Evolutionary conservation across 2,797 vertebrate species (phyloP).

Genomic region (Sebastes nivosus): DNA sequence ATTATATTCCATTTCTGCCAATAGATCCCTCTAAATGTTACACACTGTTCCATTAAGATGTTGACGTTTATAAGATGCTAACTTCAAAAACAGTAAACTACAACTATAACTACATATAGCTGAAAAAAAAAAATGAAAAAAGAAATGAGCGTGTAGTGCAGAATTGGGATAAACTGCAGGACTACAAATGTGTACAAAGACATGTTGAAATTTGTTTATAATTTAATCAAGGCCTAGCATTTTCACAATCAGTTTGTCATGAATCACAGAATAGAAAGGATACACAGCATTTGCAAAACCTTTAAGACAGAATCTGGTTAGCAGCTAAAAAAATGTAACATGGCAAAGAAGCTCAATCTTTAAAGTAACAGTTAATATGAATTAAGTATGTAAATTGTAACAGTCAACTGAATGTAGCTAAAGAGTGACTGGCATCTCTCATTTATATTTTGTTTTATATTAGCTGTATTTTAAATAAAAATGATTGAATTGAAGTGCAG

Average conservation of each 20-base stretch:
- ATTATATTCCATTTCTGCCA: too few relatives aligned
- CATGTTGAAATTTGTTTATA: neutral
- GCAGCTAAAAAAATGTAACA: neutral
- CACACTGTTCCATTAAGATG: too few relatives aligned
- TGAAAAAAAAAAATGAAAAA: neutral
- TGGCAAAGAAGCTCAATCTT: neutral
- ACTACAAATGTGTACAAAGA: neutral
- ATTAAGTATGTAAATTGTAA: neutral
- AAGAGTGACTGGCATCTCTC: neutral
- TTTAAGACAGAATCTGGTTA: neutral
- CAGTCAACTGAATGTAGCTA: neutral
- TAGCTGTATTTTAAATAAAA: neutral
- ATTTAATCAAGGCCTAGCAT: constrained; percentile 22
- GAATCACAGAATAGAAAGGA: neutral
- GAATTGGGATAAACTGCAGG: neutral
- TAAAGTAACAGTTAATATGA: neutral
- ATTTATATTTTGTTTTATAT: neutral
- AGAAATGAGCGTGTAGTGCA: accelerated
- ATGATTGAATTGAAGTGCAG: neutral
- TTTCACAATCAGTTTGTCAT: neutral
- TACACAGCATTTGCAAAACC: neutral
- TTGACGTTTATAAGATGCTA: neutral
- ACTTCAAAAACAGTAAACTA: neutral
- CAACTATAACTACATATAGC: neutral
- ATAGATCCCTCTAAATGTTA: too few relatives aligned